Evolutionary conservation across 2,113 vertebrate species (phyloP).

Genomic region (Paralichthys olivaceus): DNA sequence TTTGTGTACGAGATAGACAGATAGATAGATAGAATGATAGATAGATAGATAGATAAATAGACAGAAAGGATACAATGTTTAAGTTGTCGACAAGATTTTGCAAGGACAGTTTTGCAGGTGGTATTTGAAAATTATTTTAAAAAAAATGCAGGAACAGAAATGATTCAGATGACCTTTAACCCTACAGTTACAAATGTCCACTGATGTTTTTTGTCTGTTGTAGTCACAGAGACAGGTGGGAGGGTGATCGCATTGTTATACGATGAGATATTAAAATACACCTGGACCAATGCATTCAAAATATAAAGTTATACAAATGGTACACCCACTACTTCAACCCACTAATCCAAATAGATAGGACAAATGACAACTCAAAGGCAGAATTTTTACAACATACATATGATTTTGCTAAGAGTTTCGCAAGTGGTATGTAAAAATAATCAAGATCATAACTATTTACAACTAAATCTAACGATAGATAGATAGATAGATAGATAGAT

Average conservation of each 20-base stretch:
- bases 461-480: constrained; percentile 36
- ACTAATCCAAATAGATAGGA: no score
- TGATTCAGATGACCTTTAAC: not conserved
- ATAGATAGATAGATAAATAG: no score
- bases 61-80: not conserved
- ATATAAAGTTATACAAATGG: not conserved
- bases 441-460: not conserved
- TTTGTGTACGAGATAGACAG: constrained; percentile 1
- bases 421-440: not conserved
- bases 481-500: constrained; percentile 35
- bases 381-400: no score
- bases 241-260: not conserved
- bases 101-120: not conserved
- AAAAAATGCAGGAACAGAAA: not conserved
- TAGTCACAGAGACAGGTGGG: constrained; percentile 15
- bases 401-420: not conserved
- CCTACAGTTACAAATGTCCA: not conserved
- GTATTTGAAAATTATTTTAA: not conserved
- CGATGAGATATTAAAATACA: not conserved
- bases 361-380: not conserved
- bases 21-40: not conserved
- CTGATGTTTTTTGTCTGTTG: not conserved
- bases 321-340: not conserved
- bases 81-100: not conserved
- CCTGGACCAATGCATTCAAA: not conserved